Evolutionary conservation across 2,113 vertebrate genomes (phyloP).

Genomic region (Actenoides hombroni): DNA sequence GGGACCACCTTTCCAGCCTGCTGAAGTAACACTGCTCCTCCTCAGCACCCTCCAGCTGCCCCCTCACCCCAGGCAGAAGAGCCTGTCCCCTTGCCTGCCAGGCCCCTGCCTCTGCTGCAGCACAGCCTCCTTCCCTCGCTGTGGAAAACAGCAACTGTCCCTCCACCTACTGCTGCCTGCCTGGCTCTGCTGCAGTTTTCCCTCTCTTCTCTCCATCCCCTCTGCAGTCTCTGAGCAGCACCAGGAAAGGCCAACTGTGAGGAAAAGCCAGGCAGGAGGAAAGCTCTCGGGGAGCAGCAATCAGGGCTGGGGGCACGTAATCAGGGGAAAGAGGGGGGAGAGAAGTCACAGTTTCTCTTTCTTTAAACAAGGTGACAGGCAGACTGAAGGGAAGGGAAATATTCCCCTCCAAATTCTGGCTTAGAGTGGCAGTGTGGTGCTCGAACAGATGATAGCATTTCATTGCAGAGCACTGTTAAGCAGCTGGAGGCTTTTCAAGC

Average conservation of each 20-base stretch:
- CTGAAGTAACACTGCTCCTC: neutral
- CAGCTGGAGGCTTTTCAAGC: slow-evolving; percentile 17
- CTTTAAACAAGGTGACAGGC: neutral
- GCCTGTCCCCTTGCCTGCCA: neutral
- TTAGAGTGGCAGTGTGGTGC: neutral
- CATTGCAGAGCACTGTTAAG: neutral
- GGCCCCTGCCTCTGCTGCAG: neutral
- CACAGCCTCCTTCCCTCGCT: neutral
- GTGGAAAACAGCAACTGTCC: neutral
- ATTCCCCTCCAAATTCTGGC: neutral
- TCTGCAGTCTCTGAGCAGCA: neutral
- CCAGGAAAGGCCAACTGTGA: neutral
- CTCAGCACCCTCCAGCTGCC: neutral
- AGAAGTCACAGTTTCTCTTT: neutral
- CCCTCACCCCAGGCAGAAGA: neutral
- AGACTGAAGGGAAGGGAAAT: neutral
- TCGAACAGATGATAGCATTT: neutral
- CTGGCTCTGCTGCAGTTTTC: neutral
- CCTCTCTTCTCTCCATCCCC: neutral
- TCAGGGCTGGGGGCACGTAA: neutral
- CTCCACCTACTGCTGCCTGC: neutral
- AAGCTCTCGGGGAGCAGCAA: neutral
- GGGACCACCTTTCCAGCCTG: neutral
- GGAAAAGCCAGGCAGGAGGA: neutral
- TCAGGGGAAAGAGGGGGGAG: neutral